Evolutionary conservation across 2,888 invertebrate genomes (phyloP), one percentile per base, ranked within the genome.

Genomic region (Calliopum simillimum): DNA sequence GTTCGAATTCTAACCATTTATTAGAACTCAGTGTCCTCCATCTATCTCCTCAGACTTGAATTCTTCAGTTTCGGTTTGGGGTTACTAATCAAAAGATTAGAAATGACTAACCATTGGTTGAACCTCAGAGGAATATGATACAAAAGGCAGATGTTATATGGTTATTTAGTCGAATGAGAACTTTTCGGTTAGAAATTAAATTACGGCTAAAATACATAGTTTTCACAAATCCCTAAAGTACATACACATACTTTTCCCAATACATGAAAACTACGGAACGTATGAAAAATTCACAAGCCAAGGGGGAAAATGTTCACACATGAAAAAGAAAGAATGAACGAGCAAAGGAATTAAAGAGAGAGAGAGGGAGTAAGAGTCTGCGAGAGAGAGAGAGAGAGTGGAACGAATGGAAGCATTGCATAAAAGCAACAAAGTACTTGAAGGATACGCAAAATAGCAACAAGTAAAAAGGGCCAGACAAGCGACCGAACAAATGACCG

Each of bases 401-500:
- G 43, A 62, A 25, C 23, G 21, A 53, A 53, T 23, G 13, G 55
- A 16, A 21, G 21, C 21, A 21, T 62, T 43, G 11, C 44, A 25
- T 16, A 44, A 19, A 44, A 56, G 16, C 46, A 63, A 21, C 68
- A 53, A 70, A 69, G 71, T 71, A 23, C 19, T 55, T 16, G 49
- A 49, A 49, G 19, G 41, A 49, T 49, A 63, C 33, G 49, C 16
- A 51, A 43, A 64, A 12, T 14, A 73, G 78, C 80, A 79, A 79
- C 79, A 80, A 79, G 80, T 79, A 80, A 77, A 77, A 12, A 78
- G 74, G 76, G 49, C 59, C 44, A 55, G 51, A 58, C 65, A 76
- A 79, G 75, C 74, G 71, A 61, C 41, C n/a, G n/a, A 43, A 49
- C 46, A 47, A 66, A 33, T 12, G 33, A 33, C 33, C 33, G 33